phyloP scores from a whole-genome alignment of 1,140 invertebrate species.

The Cyrtorhinus lividipennis region DNA sequence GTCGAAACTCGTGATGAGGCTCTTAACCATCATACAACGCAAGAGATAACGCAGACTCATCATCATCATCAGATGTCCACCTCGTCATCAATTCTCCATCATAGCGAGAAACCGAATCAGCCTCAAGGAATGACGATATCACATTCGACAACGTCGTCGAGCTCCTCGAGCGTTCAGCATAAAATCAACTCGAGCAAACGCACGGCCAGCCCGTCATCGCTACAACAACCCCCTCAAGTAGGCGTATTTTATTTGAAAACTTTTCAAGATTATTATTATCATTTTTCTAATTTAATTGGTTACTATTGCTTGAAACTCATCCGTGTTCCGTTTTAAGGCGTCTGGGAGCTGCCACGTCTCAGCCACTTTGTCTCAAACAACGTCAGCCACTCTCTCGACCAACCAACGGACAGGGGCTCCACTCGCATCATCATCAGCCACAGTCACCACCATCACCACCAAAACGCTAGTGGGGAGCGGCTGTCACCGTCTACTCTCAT shows the following conservation, averaged over 20 bases:
- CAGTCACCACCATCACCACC: slow-evolving; percentile 32
- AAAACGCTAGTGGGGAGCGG: slow-evolving; percentile 20
- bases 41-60: slow-evolving; percentile 36
- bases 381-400: slow-evolving; percentile 29
- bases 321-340: slow-evolving; percentile 28
- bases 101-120: slow-evolving; percentile 38
- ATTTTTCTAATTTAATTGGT: too few species aligned
- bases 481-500: slow-evolving; percentile 20
- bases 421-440: slow-evolving; percentile 31
- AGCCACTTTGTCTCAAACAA: slow-evolving; percentile 26
- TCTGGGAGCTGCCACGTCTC: slow-evolving; percentile 28
- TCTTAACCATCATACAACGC: slow-evolving; percentile 34
- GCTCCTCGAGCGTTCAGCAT: slow-evolving; percentile 41
- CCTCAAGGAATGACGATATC: slow-evolving; percentile 39
- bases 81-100: slow-evolving; percentile 41
- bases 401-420: slow-evolving; percentile 33
- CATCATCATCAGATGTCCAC: slow-evolving; percentile 45
- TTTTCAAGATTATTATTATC: too few species aligned
- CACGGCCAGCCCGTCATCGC: slow-evolving; percentile 33
- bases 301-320: too few species aligned
- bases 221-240: slow-evolving; percentile 29
- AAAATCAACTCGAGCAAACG: slow-evolving; percentile 39
- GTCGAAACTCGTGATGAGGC: slow-evolving; percentile 33
- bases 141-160: slow-evolving; percentile 45
- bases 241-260: slow-evolving; percentile 23